Evolutionary conservation across 2,113 vertebrate species (phyloP).

Genomic region (Cricetomys ansorgei): DNA sequence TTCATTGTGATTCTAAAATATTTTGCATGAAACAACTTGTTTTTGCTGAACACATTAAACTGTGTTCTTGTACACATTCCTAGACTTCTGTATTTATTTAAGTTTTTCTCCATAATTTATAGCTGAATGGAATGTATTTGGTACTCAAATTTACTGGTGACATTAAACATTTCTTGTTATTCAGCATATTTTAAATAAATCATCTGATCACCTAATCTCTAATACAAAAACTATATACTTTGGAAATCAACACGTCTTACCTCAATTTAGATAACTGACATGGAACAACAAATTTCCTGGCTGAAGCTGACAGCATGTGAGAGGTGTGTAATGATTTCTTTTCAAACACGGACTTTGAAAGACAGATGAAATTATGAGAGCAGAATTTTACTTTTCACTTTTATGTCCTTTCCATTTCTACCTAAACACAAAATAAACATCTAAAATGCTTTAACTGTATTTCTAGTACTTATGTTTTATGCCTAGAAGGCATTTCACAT

Average conservation of each 20-base stretch:
- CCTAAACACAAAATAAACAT: constrained; percentile 22
- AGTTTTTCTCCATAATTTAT: background rate
- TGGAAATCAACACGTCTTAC: background rate
- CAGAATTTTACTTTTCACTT: background rate
- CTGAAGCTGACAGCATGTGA: background rate
- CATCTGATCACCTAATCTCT: background rate
- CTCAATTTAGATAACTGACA: background rate
- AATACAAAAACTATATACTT: background rate
- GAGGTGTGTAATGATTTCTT: constrained; percentile 15
- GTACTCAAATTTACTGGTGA: constrained; percentile 7
- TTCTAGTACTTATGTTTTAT: constrained; percentile 53
- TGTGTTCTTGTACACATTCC: background rate
- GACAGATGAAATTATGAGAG: background rate
- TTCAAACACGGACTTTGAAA: constrained; percentile 38
- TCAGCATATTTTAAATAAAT: constrained; percentile 33
- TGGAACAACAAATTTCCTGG: background rate
- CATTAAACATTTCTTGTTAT: background rate
- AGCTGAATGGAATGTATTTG: background rate
- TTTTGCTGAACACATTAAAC: background rate
- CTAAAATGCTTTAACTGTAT: background rate
- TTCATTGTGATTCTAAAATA: background rate
- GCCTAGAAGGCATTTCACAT: constrained; percentile 43
- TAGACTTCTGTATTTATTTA: background rate
- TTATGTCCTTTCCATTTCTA: background rate
- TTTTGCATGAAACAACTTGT: background rate